Conservation (phyloP, 2,113 vertebrate genomes). For the Phoxinus phoxinus region DNA sequence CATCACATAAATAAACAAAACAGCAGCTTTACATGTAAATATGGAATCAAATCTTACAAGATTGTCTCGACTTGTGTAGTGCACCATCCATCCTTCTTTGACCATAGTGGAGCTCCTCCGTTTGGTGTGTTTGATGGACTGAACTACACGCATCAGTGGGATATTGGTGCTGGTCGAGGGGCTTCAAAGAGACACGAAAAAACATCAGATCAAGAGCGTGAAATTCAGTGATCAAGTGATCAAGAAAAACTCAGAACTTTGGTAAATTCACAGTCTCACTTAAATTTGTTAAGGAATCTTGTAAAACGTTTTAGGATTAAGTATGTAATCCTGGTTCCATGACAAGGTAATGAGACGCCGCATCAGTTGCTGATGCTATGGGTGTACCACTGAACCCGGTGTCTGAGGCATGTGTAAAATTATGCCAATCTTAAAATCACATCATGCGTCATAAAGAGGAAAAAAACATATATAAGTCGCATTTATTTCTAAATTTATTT, state of each 20-base stretch:
- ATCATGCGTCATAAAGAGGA: too few relatives aligned
- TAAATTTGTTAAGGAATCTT: too few relatives aligned
- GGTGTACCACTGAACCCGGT: too few relatives aligned
- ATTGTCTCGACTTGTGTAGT: slow-evolving; percentile 95
- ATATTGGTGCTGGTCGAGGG: slow-evolving; percentile 99
- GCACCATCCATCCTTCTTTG: slow-evolving; percentile 99
- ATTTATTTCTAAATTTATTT: too few relatives aligned
- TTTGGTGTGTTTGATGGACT: slow-evolving; percentile 98
- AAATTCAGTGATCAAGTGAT: background rate
- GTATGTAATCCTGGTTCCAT: too few relatives aligned
- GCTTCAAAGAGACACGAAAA: slow-evolving; percentile 68
- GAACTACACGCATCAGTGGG: slow-evolving; percentile 97
- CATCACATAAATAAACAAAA: background rate
- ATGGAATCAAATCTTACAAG: slow-evolving; percentile 82
- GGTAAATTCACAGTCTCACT: too few relatives aligned
- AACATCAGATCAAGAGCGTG: background rate
- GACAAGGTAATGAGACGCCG: too few relatives aligned
- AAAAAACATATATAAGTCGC: too few relatives aligned
- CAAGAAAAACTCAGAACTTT: background rate
- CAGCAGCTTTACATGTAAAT: background rate
- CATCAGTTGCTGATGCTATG: too few relatives aligned
- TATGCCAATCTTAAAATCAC: too few relatives aligned
- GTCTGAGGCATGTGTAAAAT: too few relatives aligned
- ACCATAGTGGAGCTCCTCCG: slow-evolving; percentile 98
- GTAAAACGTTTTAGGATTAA: too few relatives aligned